Evolutionary conservation across 64 coral and sea anemone genomes (phyloP).

Genomic region (Porites australiensis): DNA sequence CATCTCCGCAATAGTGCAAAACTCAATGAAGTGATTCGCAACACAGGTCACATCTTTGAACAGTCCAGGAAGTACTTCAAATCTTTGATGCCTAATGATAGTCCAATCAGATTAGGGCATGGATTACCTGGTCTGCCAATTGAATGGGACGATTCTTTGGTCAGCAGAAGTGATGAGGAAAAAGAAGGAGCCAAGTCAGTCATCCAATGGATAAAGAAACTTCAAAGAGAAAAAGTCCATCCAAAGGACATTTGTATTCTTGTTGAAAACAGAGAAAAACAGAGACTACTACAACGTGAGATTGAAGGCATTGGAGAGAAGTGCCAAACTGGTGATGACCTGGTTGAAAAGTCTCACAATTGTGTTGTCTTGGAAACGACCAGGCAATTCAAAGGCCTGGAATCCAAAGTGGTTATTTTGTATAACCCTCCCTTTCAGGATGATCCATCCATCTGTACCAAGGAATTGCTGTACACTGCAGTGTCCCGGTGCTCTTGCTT

Average conservation of each 20-base stretch:
- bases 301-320: too few relatives aligned
- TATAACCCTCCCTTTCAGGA: background rate
- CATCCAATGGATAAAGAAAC: background rate
- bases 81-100: too few relatives aligned
- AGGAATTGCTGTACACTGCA: slow-evolving; percentile 9
- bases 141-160: background rate
- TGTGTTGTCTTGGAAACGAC: background rate
- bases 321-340: background rate
- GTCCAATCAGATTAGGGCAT: too few relatives aligned
- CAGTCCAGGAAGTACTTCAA: too few relatives aligned
- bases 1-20: too few relatives aligned
- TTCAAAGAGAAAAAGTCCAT: background rate
- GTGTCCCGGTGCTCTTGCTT: slow-evolving; percentile 30
- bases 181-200: background rate
- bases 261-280: too few relatives aligned
- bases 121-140: background rate
- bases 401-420: slow-evolving; percentile 38
- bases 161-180: background rate
- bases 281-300: too few relatives aligned
- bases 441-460: background rate
- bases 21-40: too few relatives aligned
- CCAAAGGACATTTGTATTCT: background rate
- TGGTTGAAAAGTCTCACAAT: background rate
- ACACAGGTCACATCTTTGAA: too few relatives aligned
- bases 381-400: background rate